phyloP scores from a whole-genome alignment of 2,113 vertebrate genomes.

The Tragelaphus buxtoni region DNA sequence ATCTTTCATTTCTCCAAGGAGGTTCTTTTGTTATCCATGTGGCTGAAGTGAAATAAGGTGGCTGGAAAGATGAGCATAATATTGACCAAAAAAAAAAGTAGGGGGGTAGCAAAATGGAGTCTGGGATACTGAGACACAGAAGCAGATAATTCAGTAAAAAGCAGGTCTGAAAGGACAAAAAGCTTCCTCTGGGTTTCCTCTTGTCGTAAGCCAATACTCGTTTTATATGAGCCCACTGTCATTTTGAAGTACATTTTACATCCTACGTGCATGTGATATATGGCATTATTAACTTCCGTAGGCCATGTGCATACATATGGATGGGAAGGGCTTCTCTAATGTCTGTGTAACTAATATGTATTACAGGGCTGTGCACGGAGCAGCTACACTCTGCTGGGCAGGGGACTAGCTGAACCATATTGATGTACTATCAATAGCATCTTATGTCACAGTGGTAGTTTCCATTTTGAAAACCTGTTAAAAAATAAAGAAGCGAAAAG shows the following conservation, averaged over 20 bases:
- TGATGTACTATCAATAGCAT: conserved; percentile 61
- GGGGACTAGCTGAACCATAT: conserved; percentile 24
- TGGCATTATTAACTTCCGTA: conserved; percentile 60
- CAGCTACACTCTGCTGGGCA: conserved; percentile 65
- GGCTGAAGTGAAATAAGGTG: conserved; percentile 48
- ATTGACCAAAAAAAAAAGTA: neutral
- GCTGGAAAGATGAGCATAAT: neutral
- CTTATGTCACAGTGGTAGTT: conserved; percentile 39
- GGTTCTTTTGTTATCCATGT: conserved; percentile 69
- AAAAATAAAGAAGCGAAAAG: conserved; percentile 43
- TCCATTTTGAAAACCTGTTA: conserved; percentile 57
- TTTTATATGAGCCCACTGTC: conserved; percentile 55
- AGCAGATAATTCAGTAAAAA: conserved; percentile 33
- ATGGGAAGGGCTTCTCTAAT: conserved; percentile 62
- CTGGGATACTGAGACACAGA: neutral
- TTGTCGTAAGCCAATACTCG: neutral
- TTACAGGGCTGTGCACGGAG: conserved; percentile 49
- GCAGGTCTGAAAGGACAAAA: conserved; percentile 40
- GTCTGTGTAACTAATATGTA: conserved; percentile 40
- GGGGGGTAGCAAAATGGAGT: neutral
- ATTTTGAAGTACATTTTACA: conserved; percentile 44
- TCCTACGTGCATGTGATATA: conserved; percentile 56
- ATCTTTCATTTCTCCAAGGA: conserved; percentile 73
- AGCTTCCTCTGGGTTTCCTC: conserved; percentile 42
- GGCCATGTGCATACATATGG: conserved; percentile 68